Base-by-base conservation (phyloP, 2,113 vertebrate genomes). In the Gobiocypris rarus region DNA sequence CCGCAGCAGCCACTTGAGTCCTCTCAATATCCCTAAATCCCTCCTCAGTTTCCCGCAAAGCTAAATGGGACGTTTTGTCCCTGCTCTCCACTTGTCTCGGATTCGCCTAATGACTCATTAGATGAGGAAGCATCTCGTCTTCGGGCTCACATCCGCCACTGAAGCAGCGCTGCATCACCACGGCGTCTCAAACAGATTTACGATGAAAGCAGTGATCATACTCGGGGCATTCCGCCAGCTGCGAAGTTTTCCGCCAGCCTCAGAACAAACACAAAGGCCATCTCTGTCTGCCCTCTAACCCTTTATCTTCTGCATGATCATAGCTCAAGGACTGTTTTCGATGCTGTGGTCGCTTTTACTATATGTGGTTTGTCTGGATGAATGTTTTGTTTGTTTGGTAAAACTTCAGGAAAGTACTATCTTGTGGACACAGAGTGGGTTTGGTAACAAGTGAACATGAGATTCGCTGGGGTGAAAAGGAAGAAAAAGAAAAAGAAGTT, bases 51-150 rank as follows among this genome's bases (percentile, higher is more conserved):
- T 83, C 67, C 75, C 59, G 4, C 74, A 54, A 52, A 77, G 45
- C 67, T 87, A 81, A 87, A 87, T 85, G 81, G 84, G 58, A 87
- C 26, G 54, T 85, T 85, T 83, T 85, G 75, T 85, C 75, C 70
- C 59, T 3, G 24, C 69, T 56, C 59, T 26, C 58, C 24, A 2
- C 83, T 56, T 34, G 69, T 61, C 75, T 81, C 71, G 19, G 76
- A 81, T 85, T 88, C 84, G 71, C 34, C 41, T 83, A 79, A 80
- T 85, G 83, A 80, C 75, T 87, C 80, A 67, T 77, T 85, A 83
- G 82, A 85, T 75, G 69, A 59, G 84, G 69, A 83, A 85, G 50
- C 83, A 87, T 83, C 77, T 34, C 24, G 63, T 52, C 78, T 41
- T 84, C 83, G n/a, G 74, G 63, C 41, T 41, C 73, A 45, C 4